Percentiles rank a stretch among this genome's conserved stretches.
Conservation (phyloP, 2,888 invertebrate genomes). For the Synergus japonicus region DNA sequence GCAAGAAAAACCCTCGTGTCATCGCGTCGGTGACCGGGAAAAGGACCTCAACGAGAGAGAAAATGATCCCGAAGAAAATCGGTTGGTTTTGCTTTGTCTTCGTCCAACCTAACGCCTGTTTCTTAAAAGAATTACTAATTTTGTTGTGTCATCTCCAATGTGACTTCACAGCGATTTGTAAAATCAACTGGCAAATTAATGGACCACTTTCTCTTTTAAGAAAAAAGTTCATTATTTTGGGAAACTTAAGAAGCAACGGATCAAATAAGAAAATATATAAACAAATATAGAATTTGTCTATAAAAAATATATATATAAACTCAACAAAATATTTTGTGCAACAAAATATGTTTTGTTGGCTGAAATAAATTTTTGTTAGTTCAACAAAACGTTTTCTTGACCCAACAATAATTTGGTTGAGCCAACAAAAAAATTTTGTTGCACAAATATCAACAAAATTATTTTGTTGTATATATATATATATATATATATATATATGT, state of each 20-base stretch:
- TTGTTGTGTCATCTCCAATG: neutral
- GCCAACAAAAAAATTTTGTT: too few species aligned
- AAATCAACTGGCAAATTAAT: slow-evolving; percentile 11
- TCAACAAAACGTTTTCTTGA: too few species aligned
- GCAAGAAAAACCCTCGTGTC: slow-evolving; percentile 69
- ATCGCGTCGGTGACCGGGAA: slow-evolving; percentile 55
- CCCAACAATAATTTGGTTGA: too few species aligned
- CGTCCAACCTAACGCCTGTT: neutral
- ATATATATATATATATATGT: too few species aligned
- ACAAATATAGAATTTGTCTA: too few species aligned
- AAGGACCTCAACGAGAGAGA: slow-evolving; percentile 19
- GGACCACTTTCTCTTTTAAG: neutral
- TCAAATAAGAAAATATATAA: too few species aligned
- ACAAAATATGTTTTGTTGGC: too few species aligned
- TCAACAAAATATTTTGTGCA: too few species aligned
- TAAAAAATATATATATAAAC: too few species aligned
- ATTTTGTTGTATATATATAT: too few species aligned
- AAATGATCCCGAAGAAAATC: slow-evolving; percentile 16
- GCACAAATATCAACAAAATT: too few species aligned
- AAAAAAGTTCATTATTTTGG: neutral
- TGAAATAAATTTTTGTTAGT: too few species aligned
- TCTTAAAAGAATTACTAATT: slow-evolving; percentile 17
- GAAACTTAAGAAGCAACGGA: neutral
- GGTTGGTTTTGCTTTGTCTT: slow-evolving; percentile 13
- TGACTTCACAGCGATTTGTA: slow-evolving; percentile 5